phyloP scores from a whole-genome alignment of 2,113 vertebrate genomes.

The Puntigrus tetrazona region DNA sequence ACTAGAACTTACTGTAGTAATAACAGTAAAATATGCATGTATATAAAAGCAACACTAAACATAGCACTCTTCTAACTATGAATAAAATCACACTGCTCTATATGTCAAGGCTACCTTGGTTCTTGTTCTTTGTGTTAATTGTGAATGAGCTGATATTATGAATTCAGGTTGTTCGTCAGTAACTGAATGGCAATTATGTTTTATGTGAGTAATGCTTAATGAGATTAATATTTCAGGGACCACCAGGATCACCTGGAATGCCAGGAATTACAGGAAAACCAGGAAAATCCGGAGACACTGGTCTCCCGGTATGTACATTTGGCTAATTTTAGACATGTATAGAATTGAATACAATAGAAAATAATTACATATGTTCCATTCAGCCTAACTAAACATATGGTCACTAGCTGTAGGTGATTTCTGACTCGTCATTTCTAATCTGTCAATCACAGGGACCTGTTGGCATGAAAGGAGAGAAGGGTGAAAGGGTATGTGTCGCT shows the following conservation, averaged over 20 bases:
- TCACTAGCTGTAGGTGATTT: not conserved
- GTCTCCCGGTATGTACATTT: conserved; percentile 81
- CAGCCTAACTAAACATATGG: not conserved
- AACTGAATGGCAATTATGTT: not conserved
- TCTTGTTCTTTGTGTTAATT: not conserved
- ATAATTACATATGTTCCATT: not conserved
- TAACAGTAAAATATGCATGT: not conserved
- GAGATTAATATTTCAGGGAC: conserved; percentile 76
- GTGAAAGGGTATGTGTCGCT: conserved; percentile 85
- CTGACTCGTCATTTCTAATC: not conserved
- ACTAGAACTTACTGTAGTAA: not conserved
- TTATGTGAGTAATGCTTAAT: not conserved
- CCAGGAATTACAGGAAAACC: conserved; percentile 89
- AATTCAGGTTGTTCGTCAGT: not conserved
- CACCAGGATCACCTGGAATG: conserved; percentile 88
- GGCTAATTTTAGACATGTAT: not conserved
- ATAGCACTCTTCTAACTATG: not conserved
- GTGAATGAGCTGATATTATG: not conserved
- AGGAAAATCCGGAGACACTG: conserved; percentile 89
- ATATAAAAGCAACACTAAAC: not conserved
- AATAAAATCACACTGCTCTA: not conserved
- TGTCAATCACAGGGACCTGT: conserved; percentile 81
- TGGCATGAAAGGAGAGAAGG: conserved; percentile 95
- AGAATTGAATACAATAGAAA: not conserved
- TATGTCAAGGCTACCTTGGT: not conserved